Evolutionary conservation across 2,113 vertebrate genomes (phyloP), one percentile per base, ranked within the genome.

Genomic region (Pampusana beccarii): DNA sequence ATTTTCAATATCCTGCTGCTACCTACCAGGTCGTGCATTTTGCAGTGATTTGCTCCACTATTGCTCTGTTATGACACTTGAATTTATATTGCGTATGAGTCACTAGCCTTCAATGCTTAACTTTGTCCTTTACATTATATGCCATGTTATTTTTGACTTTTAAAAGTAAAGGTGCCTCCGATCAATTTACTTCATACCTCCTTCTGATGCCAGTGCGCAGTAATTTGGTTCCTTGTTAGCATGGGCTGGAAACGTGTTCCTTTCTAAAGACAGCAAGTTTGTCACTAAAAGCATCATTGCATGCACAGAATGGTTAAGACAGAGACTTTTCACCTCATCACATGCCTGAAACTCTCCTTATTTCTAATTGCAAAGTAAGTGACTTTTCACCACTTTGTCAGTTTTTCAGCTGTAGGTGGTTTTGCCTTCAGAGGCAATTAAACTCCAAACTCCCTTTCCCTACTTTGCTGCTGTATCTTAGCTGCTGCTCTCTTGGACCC

Each of bases 1-100:
- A 5, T 84, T 70, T 92, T 91, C 80, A 44, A 29, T 72, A 80
- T 44, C 90, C 77, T 86, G 88, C 92, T 93, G 93, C 69, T 94
- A 21, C 86, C 71, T 88, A 67, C 65, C 20, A 71, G n/a, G 29
- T 86, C 77, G 73, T 72, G 33, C 73, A 24, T 86, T 93, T 86
- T 93, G 61, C 61, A 89, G 92, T 83, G 91, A 92, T 92, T 96
- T 96, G 54, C 70, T 92, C 66, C n/a, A 6, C 77, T 86, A 61
- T 38, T 79, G 86, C 83, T 88, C 54, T 78, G 38, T 85, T 94
- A 67, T 9, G 36, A 84, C 70, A 91, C 73, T 80, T 79, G 66
- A 93, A 86, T 95, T 90, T 83, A 44, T 51, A 61, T 81, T 40
- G 83, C 1, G 1, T 28, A 15, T 42, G 72, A 86, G 72, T 91